Percentiles rank a stretch among this genome's conserved stretches.
These are phyloP conservation scores for Magallana gigas DNA, from an alignment of 1,140 invertebrate species.

Conservation along the genomic window DNA sequence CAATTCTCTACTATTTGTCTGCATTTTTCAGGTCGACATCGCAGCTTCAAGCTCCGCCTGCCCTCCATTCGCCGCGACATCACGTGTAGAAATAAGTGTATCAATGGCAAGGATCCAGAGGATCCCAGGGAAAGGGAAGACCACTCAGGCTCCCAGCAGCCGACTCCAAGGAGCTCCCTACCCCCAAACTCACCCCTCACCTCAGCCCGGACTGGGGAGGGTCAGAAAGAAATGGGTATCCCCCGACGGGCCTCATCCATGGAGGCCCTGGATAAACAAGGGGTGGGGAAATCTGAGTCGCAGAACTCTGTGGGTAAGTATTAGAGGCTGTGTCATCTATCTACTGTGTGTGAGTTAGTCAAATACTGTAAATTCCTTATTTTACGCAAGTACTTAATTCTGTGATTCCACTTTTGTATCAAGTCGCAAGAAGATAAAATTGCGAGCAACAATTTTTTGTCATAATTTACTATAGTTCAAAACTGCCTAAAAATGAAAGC, in stretches of 20 bases:
- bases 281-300: not conserved
- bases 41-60: conserved; percentile 76
- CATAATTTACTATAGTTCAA: too few species aligned
- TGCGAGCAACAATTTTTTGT: too few species aligned
- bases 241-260: conserved; percentile 67
- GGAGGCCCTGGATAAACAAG: conserved; percentile 62
- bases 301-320: conserved; percentile 21
- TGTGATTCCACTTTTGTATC: too few species aligned
- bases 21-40: conserved; percentile 71
- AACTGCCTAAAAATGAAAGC: too few species aligned
- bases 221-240: conserved; percentile 5
- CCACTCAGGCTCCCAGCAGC: conserved; percentile 68
- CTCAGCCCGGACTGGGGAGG: conserved; percentile 24
- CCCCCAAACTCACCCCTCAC: conserved; percentile 47
- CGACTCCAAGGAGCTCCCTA: conserved; percentile 42
- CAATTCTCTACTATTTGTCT: too few species aligned
- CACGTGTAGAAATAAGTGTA: conserved; percentile 59
- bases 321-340: not conserved
- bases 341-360: too few species aligned
- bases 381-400: too few species aligned
- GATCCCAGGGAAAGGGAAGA: conserved; percentile 72
- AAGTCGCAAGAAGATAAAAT: too few species aligned
- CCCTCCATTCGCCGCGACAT: conserved; percentile 76
- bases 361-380: too few species aligned
- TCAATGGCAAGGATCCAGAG: conserved; percentile 68